Evolutionary conservation across 1,140 invertebrate genomes (phyloP).

Genomic region (Amphibalanus amphitrite): DNA sequence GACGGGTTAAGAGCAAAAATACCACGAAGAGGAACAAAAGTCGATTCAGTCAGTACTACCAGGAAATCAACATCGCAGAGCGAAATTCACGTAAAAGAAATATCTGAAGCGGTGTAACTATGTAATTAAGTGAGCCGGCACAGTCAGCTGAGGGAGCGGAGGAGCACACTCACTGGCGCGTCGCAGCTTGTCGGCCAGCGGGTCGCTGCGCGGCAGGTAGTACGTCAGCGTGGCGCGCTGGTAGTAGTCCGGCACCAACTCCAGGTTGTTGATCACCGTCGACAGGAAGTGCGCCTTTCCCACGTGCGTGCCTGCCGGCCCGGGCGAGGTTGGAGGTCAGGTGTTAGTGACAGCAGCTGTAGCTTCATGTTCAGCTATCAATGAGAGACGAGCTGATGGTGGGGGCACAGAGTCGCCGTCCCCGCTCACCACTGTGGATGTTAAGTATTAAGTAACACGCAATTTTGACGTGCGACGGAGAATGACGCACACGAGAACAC

Average conservation of each 20-base stretch:
- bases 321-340: conserved; percentile 4
- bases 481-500: too few relatives aligned
- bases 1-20: too few relatives aligned
- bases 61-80: too few relatives aligned
- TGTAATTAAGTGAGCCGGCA: too few relatives aligned
- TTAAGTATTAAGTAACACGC: not conserved
- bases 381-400: not conserved
- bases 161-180: not conserved
- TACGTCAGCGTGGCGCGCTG: conserved; percentile 48
- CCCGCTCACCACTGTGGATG: not conserved
- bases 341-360: not conserved
- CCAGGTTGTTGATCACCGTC: conserved; percentile 80
- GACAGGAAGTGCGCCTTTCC: conserved; percentile 72
- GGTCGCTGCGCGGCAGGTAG: conserved; percentile 20
- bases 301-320: conserved; percentile 40
- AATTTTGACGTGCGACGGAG: too few relatives aligned
- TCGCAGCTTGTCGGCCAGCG: not conserved
- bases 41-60: too few relatives aligned
- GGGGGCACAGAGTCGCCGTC: not conserved
- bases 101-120: too few relatives aligned
- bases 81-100: too few relatives aligned
- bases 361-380: not conserved
- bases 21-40: too few relatives aligned
- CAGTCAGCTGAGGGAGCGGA: too few relatives aligned
- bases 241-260: conserved; percentile 66